These are phyloP conservation scores for Monarcha castaneiventris DNA, from an alignment of 2,113 vertebrate genomes.

Conservation along the genomic window DNA sequence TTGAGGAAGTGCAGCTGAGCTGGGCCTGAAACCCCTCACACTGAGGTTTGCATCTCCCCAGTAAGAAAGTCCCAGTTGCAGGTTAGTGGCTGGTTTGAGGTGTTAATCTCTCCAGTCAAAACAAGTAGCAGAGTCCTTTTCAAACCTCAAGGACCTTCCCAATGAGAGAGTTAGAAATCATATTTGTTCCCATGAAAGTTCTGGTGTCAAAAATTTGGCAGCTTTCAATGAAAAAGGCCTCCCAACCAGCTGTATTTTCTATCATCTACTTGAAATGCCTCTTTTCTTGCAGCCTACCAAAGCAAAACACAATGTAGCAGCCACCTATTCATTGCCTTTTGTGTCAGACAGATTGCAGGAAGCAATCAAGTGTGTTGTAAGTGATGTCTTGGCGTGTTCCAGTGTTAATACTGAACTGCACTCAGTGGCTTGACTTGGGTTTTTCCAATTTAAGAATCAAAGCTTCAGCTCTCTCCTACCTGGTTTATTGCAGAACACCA, in stretches of 20 bases:
- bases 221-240: background rate
- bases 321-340: slow-evolving; percentile 17
- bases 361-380: background rate
- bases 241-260: background rate
- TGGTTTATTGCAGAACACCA: background rate
- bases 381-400: background rate
- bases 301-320: background rate
- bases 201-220: slow-evolving; percentile 5
- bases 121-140: background rate
- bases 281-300: background rate
- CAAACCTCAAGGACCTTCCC: background rate
- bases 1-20: background rate
- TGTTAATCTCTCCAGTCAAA: background rate
- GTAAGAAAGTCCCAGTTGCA: background rate
- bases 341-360: background rate
- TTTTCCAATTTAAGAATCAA: slow-evolving; percentile 33
- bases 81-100: background rate
- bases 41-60: background rate
- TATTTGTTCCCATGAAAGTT: background rate
- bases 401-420: background rate
- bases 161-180: background rate
- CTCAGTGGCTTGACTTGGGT: background rate
- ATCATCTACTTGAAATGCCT: background rate
- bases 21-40: background rate
- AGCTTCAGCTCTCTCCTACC: background rate